A percentile compares a stretch with the other conserved stretches of the same genome.
phyloP scores from a whole-genome alignment of 1,140 invertebrate genomes.

The Drosophila eugracilis region DNA sequence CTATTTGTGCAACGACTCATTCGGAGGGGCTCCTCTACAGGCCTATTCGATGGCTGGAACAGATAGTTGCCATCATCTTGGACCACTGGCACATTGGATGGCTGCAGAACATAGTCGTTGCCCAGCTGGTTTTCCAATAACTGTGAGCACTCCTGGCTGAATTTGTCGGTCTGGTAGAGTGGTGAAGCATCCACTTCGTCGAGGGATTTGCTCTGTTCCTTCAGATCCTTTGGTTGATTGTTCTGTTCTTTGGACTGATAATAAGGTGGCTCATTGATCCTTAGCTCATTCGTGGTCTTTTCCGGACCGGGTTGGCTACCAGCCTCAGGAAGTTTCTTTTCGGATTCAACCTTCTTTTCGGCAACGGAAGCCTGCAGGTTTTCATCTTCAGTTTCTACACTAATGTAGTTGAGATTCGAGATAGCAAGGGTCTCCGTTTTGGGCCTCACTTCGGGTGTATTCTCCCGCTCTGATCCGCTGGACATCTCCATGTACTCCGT shows the following conservation, averaged over 20 bases:
- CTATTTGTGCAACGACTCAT: conserved; percentile 30
- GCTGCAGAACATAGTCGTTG: conserved; percentile 82
- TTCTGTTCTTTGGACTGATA: conserved; percentile 83
- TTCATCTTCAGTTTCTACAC: conserved; percentile 79
- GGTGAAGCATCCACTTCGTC: conserved; percentile 69
- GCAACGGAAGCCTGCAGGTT: conserved; percentile 69
- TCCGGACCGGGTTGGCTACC: conserved; percentile 45
- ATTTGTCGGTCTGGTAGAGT: conserved; percentile 71
- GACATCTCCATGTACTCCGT: conserved; percentile 85
- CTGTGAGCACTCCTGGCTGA: conserved; percentile 84
- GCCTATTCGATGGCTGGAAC: conserved; percentile 87
- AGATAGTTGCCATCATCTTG: conserved; percentile 85
- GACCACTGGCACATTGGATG: conserved; percentile 72
- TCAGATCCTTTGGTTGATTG: conserved; percentile 37
- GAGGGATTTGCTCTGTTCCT: conserved; percentile 64
- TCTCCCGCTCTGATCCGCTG: conserved; percentile 79
- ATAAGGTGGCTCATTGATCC: conserved; percentile 82
- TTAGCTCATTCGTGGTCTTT: conserved; percentile 77
- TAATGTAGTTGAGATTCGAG: conserved; percentile 84
- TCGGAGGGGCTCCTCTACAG: conserved; percentile 83
- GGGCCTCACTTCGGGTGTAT: conserved; percentile 66
- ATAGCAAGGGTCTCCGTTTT: conserved; percentile 78
- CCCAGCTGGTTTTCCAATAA: conserved; percentile 76
- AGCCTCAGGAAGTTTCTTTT: conserved; percentile 63
- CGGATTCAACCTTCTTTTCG: conserved; percentile 73